Conservation (phyloP, 1,140 invertebrate species). For the Trachelipus rathkii region DNA sequence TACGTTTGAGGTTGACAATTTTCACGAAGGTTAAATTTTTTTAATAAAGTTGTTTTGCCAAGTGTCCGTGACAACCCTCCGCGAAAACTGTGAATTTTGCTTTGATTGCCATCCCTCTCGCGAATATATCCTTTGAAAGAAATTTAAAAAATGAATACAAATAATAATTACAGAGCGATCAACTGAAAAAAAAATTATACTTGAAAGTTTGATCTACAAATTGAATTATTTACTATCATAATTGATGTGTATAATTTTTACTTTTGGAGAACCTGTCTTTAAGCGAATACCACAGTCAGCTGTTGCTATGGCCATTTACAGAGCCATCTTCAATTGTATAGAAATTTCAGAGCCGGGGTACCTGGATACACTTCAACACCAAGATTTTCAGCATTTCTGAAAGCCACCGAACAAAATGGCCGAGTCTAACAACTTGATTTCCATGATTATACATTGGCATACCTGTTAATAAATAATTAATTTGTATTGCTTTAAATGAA, state of each 20-base stretch:
- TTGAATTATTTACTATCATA: too few relatives aligned
- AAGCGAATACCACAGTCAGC: constrained; percentile 96
- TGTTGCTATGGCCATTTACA: constrained; percentile 94
- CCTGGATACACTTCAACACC: constrained; percentile 98
- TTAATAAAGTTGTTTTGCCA: constrained; percentile 86
- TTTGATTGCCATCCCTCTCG: constrained; percentile 95
- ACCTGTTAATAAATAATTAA: too few relatives aligned
- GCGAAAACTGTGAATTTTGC: constrained; percentile 97
- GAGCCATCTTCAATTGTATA: constrained; percentile 90
- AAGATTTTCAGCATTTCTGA: constrained; percentile 90
- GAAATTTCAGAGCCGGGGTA: constrained; percentile 83
- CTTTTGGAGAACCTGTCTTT: constrained; percentile 96
- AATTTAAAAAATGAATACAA: too few relatives aligned
- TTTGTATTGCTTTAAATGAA: too few relatives aligned
- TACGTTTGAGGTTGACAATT: constrained; percentile 88
- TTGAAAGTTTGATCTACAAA: too few relatives aligned
- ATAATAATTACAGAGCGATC: too few relatives aligned
- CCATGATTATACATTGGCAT: constrained; percentile 97
- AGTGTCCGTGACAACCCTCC: constrained; percentile 96
- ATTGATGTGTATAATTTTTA: too few relatives aligned
- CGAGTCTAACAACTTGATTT: constrained; percentile 93
- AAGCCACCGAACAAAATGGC: constrained; percentile 92
- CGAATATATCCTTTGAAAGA: too few relatives aligned
- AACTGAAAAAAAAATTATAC: too few relatives aligned
- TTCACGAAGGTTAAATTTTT: constrained; percentile 76